A percentile compares a stretch with the other conserved stretches of the same genome.
These are phyloP conservation scores for Maniola hyperantus DNA, from an alignment of 2,888 invertebrate species.

Conservation along the genomic window DNA sequence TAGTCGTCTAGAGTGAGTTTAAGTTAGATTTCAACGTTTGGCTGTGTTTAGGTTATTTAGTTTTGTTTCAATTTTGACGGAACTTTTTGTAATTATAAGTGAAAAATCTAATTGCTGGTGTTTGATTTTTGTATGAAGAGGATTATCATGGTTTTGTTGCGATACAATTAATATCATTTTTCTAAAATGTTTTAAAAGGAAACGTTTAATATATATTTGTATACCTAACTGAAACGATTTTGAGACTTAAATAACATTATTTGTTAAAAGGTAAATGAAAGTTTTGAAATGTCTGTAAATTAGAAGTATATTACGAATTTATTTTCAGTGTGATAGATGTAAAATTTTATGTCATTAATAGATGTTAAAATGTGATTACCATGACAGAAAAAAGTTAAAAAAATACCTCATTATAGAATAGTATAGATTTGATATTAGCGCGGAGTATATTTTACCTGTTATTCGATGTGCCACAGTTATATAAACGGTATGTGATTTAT, in stretches of 20 bases:
- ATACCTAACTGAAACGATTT: constrained; percentile 3
- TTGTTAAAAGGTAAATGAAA: constrained; percentile 10
- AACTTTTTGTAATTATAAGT: background rate
- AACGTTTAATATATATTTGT: background rate
- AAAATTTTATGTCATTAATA: constrained; percentile 30
- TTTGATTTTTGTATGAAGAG: background rate
- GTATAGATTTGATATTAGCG: constrained; percentile 51
- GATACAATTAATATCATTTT: background rate
- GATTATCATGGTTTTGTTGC: background rate
- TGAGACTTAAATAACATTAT: constrained; percentile 14
- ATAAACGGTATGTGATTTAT: constrained; percentile 76
- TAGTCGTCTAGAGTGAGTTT: constrained; percentile 36
- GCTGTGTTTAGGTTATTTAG: constrained; percentile 68
- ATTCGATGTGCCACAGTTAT: constrained; percentile 75
- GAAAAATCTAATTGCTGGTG: background rate
- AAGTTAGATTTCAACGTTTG: constrained; percentile 68
- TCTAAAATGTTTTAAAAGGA: background rate
- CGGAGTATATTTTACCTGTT: constrained; percentile 70
- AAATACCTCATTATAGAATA: constrained; percentile 61
- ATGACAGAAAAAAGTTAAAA: constrained; percentile 45
- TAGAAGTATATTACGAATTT: constrained; percentile 51
- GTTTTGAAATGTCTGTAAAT: constrained; percentile 30
- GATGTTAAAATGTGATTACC: constrained; percentile 46
- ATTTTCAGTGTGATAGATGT: constrained; percentile 57
- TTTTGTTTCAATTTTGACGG: constrained; percentile 41